These are phyloP conservation scores for Cheilosia soror DNA, from an alignment of 2,888 invertebrate species.

Conservation along the genomic window DNA sequence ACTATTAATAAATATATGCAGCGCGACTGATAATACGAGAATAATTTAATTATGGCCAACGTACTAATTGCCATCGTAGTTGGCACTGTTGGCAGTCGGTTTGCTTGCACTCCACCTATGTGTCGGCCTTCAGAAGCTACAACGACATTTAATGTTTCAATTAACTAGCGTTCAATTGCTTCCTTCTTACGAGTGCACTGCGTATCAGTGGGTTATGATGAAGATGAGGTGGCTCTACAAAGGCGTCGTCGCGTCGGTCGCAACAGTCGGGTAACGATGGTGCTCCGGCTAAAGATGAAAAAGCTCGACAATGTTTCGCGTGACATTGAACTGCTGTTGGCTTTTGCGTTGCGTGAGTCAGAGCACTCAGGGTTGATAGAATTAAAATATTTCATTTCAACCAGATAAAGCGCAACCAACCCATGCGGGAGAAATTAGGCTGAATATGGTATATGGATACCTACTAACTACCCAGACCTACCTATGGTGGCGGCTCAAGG, in stretches of 20 bases:
- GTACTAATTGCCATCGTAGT: conserved; percentile 40
- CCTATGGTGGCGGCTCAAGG: conserved; percentile 57
- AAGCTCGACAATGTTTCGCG: conserved; percentile 8
- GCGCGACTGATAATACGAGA: conserved; percentile 55
- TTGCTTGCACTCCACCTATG: background rate
- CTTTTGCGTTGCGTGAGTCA: conserved; percentile 29
- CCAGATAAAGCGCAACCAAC: conserved; percentile 42
- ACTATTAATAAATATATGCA: conserved; percentile 65
- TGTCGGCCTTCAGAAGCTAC: conserved; percentile 37
- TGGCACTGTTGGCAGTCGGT: background rate
- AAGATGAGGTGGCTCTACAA: conserved; percentile 6
- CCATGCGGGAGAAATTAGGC: conserved; percentile 62
- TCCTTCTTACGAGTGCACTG: conserved; percentile 34
- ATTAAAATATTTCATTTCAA: conserved; percentile 47
- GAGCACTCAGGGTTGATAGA: conserved; percentile 62
- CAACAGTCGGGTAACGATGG: too few relatives aligned
- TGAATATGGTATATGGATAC: background rate
- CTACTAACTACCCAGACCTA: too few relatives aligned
- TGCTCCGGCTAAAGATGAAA: conserved; percentile 19
- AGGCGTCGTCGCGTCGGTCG: background rate
- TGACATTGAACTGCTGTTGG: conserved; percentile 64
- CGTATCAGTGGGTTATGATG: background rate
- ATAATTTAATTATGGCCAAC: conserved; percentile 65
- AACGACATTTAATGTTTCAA: conserved; percentile 14
- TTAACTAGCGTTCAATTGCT: conserved; percentile 9